A percentile compares a stretch with the other conserved stretches of the same genome.
Conservation (phyloP, 2,888 invertebrate genomes). For the Anorthoa munda region DNA sequence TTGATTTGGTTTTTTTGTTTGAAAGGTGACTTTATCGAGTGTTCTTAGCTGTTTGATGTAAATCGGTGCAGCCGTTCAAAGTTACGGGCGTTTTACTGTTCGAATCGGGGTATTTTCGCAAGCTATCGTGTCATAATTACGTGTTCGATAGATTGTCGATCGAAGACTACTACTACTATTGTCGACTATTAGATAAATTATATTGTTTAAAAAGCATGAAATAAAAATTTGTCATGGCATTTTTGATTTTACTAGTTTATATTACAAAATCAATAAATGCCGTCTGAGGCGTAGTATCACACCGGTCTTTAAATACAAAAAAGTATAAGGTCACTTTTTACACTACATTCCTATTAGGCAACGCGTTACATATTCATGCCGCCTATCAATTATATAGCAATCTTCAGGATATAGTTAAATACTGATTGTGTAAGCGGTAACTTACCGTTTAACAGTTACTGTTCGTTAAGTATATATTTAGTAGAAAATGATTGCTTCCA, state of each 20-base stretch:
- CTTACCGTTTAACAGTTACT: slow-evolving; percentile 8
- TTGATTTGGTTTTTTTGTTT: too few species aligned
- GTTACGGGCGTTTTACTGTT: too few species aligned
- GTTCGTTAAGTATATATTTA: neutral
- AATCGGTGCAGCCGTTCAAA: too few species aligned
- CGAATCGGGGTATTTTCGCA: too few species aligned
- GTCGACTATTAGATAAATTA: too few species aligned
- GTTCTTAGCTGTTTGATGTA: too few species aligned
- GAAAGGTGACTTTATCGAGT: too few species aligned
- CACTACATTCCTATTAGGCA: slow-evolving; percentile 18
- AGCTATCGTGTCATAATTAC: too few species aligned
- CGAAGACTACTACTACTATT: too few species aligned
- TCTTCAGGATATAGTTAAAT: slow-evolving; percentile 49
- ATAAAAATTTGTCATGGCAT: neutral
- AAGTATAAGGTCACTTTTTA: slow-evolving; percentile 43
- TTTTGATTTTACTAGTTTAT: neutral
- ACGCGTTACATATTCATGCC: slow-evolving; percentile 24
- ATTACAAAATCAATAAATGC: neutral
- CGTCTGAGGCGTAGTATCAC: neutral
- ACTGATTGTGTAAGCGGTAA: slow-evolving; percentile 42
- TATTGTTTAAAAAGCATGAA: too few species aligned
- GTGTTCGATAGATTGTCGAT: too few species aligned
- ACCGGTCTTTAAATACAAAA: slow-evolving; percentile 7
- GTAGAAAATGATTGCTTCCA: slow-evolving; percentile 20
- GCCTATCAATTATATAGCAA: slow-evolving; percentile 45